A percentile compares a stretch with the other conserved stretches of the same genome.
These are phyloP conservation scores for Vanacampus margaritifer DNA, from an alignment of 2,113 vertebrate genomes.

Conservation along the genomic window DNA sequence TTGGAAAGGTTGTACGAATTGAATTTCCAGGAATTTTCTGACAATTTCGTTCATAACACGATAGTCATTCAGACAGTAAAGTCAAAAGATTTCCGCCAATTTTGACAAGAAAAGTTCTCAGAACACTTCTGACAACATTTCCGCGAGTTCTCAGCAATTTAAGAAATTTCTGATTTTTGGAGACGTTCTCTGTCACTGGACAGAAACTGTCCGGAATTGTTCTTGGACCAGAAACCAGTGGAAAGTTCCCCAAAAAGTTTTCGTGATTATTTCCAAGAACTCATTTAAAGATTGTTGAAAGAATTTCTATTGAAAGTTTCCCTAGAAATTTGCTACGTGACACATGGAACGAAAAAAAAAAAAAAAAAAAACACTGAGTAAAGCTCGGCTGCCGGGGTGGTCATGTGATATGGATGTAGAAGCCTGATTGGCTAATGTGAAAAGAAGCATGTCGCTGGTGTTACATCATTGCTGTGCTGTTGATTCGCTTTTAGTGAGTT, in stretches of 20 bases:
- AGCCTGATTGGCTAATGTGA: slow-evolving; percentile 16
- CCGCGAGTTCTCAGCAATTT: background rate
- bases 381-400: background rate
- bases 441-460: background rate
- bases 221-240: too few relatives aligned
- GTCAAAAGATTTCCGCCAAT: background rate
- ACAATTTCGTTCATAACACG: background rate
- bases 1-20: too few relatives aligned
- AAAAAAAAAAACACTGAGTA: background rate
- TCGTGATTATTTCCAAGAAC: too few relatives aligned
- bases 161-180: background rate
- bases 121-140: background rate
- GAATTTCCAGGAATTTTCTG: background rate
- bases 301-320: background rate
- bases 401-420: slow-evolving; percentile 16
- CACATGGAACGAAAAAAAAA: too few relatives aligned
- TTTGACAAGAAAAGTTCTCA: too few relatives aligned
- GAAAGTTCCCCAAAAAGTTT: too few relatives aligned
- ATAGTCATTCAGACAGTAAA: background rate
- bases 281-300: too few relatives aligned
- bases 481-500: background rate
- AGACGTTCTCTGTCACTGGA: background rate
- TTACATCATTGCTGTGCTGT: background rate
- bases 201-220: too few relatives aligned
- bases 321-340: background rate